A percentile compares a stretch with the other conserved stretches of the same genome.
phyloP scores from a whole-genome alignment of 2,888 invertebrate genomes.

The Laspeyria flexula region DNA sequence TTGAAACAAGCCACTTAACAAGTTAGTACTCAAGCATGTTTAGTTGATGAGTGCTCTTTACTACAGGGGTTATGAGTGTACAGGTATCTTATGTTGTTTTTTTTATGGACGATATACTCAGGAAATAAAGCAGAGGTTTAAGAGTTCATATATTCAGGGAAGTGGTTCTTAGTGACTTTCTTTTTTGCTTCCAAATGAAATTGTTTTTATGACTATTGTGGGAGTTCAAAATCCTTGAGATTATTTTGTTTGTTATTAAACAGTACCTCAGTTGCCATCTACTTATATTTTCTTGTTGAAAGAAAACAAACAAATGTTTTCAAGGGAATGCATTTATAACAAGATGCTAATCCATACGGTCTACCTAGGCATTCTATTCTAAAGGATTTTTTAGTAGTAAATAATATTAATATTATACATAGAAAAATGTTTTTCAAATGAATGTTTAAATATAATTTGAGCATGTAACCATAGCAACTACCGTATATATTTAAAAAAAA shows the following conservation, averaged over 20 bases:
- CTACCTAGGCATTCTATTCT: no score
- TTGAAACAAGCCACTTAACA: background rate
- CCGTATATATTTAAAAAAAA: no score
- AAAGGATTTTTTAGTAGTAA: no score
- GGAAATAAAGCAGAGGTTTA: conserved; percentile 11
- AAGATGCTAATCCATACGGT: no score
- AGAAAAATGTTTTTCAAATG: no score
- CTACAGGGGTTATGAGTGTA: background rate
- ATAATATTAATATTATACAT: no score
- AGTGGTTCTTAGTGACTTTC: conserved; percentile 1
- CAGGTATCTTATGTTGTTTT: background rate
- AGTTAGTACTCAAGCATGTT: background rate
- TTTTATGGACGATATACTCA: conserved; percentile 14
- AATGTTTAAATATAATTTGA: no score
- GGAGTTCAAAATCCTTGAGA: background rate
- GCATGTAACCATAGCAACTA: no score
- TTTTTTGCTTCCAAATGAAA: conserved; percentile 4
- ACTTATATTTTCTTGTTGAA: background rate
- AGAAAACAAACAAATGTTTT: no score
- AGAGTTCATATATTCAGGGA: conserved; percentile 14
- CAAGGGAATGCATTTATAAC: no score
- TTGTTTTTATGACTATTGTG: background rate
- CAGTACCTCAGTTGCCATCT: background rate
- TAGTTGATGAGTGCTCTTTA: conserved; percentile 8
- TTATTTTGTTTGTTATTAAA: background rate